Conservation (phyloP, 1,140 invertebrate genomes). For the Bombus confusus region DNA sequence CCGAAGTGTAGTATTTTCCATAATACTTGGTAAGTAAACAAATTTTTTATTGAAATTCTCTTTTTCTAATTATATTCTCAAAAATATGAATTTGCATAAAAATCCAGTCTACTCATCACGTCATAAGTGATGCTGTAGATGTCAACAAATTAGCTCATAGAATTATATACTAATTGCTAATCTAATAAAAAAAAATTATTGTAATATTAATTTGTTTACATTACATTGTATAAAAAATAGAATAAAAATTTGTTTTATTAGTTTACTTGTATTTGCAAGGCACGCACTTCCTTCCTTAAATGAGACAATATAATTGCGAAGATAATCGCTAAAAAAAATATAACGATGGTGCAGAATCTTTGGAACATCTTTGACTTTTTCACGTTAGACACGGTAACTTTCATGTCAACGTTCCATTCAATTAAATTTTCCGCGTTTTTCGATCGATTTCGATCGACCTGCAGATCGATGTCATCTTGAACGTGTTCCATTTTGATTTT, state of each 20-base stretch:
- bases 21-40: no score
- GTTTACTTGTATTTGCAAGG: slow-evolving; percentile 71
- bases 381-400: slow-evolving; percentile 68
- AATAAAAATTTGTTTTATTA: not conserved
- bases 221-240: not conserved
- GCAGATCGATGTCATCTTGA: slow-evolving; percentile 55
- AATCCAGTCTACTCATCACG: no score
- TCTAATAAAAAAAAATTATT: no score
- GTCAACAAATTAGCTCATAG: no score
- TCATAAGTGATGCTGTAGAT: no score
- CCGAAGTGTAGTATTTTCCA: no score
- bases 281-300: slow-evolving; percentile 65
- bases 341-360: slow-evolving; percentile 51
- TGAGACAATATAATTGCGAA: slow-evolving; percentile 58
- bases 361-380: slow-evolving; percentile 69
- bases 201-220: no score
- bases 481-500: slow-evolving; percentile 59
- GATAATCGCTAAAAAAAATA: slow-evolving; percentile 57
- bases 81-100: no score
- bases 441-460: slow-evolving; percentile 31
- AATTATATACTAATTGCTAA: no score
- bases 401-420: slow-evolving; percentile 76
- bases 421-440: slow-evolving; percentile 66
- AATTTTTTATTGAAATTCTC: no score
- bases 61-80: no score